Evolutionary conservation across 2,797 vertebrate species (phyloP).

Genomic region (Chelidonichthys spinosus): DNA sequence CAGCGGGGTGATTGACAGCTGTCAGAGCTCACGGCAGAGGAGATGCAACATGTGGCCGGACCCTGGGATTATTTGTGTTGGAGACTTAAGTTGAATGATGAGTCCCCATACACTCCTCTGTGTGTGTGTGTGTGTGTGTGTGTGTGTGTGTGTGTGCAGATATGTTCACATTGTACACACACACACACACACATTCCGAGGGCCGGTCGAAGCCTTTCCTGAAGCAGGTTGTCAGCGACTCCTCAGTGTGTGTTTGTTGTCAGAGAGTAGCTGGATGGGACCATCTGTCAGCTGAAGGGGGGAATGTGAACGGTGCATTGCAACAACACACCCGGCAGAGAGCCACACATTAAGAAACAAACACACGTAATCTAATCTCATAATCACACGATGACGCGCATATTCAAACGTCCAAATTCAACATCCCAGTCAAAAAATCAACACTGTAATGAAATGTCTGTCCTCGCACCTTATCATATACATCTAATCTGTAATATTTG

Average conservation of each 20-base stretch:
- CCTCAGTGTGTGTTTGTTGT: conserved; percentile 78
- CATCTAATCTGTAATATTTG: conserved; percentile 30
- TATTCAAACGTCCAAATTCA: conserved; percentile 11
- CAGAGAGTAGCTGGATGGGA: conserved; percentile 69
- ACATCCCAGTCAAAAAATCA: conserved; percentile 24
- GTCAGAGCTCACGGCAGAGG: conserved; percentile 51
- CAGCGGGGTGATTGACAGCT: conserved; percentile 79
- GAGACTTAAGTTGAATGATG: conserved; percentile 76
- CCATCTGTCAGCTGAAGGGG: conserved; percentile 69
- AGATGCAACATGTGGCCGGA: conserved; percentile 66
- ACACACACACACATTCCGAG: conserved; percentile 35
- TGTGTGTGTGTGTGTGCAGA: conserved; percentile 48
- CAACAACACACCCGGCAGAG: conserved; percentile 48
- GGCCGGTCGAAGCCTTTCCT: conserved; percentile 54
- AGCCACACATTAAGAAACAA: conserved; percentile 39
- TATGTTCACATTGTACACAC: conserved; percentile 34
- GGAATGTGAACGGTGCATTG: conserved; percentile 47
- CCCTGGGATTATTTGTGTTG: conserved; percentile 81
- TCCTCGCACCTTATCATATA: conserved; percentile 20
- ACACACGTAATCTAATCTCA: conserved; percentile 46
- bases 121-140: conserved; percentile 14
- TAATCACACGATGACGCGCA: conserved; percentile 29
- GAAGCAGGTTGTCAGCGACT: conserved; percentile 75
- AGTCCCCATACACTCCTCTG: conserved; percentile 59
- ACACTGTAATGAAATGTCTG: conserved; percentile 11